Conservation (phyloP, 1,140 invertebrate genomes). For the Drosophila tristis region DNA sequence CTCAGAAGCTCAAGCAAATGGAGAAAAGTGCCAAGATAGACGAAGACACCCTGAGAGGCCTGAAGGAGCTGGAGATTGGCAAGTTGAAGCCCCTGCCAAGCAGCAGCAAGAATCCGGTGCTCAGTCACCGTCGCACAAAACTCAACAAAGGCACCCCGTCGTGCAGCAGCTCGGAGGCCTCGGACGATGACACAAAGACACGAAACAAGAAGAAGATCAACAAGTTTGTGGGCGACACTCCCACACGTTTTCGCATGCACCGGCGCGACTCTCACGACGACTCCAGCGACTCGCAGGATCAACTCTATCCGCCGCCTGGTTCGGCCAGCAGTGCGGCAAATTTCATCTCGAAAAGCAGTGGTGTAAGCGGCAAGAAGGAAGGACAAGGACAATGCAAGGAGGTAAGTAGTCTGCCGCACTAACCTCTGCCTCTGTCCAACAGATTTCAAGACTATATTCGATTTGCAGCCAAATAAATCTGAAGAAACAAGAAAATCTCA, state of each 20-base stretch:
- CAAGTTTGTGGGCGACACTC: conserved; percentile 87
- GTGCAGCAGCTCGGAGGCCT: conserved; percentile 95
- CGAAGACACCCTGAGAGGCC: conserved; percentile 68
- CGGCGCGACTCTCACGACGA: conserved; percentile 91
- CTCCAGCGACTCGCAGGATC: conserved; percentile 90
- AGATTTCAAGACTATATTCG: not conserved
- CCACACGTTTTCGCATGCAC: conserved; percentile 86
- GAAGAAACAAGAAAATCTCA: conserved; percentile 75
- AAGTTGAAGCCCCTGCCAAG: conserved; percentile 86
- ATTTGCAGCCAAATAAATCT: conserved; percentile 73
- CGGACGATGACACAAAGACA: conserved; percentile 94
- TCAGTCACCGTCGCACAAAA: conserved; percentile 87
- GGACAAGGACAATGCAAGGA: conserved; percentile 71
- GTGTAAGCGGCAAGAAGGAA: conserved; percentile 72
- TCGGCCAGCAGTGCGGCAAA: conserved; percentile 60
- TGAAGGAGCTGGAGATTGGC: conserved; percentile 77
- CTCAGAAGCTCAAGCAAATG: conserved; percentile 77
- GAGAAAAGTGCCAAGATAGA: conserved; percentile 65
- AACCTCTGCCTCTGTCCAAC: not conserved
- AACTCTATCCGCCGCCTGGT: conserved; percentile 84
- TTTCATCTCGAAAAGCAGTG: conserved; percentile 70
- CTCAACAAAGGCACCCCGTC: conserved; percentile 93
- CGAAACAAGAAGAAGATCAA: conserved; percentile 91
- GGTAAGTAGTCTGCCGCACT: conserved; percentile 19
- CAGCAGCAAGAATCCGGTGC: conserved; percentile 84